phyloP scores from a whole-genome alignment of 2,888 invertebrate species.

The Tryphoninae sp. region DNA sequence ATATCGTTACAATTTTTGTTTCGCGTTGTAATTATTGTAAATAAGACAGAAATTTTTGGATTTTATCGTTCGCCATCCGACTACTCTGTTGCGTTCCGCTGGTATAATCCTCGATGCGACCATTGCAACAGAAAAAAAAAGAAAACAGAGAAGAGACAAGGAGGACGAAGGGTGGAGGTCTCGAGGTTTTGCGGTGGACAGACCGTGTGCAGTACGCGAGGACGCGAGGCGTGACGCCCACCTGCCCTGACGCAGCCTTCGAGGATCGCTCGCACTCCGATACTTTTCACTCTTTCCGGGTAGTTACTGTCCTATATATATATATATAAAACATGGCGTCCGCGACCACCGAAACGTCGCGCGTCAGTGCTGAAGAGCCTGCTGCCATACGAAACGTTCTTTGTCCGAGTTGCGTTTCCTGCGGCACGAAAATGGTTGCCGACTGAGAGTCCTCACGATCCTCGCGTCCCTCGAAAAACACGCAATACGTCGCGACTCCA shows the following conservation, averaged over 20 bases:
- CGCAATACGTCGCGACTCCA: background rate
- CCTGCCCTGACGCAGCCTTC: conserved; percentile 70
- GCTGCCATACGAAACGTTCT: conserved; percentile 47
- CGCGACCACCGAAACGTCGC: conserved; percentile 66
- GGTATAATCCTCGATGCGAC: conserved; percentile 17
- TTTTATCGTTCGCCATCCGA: background rate
- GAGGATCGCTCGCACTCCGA: conserved; percentile 52
- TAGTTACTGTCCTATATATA: conserved; percentile 29
- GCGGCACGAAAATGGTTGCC: conserved; percentile 30
- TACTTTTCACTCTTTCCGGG: conserved; percentile 57
- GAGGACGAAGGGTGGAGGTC: conserved; percentile 19
- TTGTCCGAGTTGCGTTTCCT: conserved; percentile 58
- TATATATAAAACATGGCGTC: conserved; percentile 31
- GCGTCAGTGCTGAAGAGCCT: conserved; percentile 64
- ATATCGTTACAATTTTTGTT: too few species aligned
- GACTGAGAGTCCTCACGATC: background rate
- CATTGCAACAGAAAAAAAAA: conserved; percentile 8
- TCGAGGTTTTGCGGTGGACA: conserved; percentile 62
- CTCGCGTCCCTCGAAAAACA: background rate
- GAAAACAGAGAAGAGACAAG: background rate
- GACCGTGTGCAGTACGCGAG: conserved; percentile 52
- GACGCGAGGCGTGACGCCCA: conserved; percentile 74
- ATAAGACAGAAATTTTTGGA: background rate
- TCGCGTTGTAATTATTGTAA: background rate
- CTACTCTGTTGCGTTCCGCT: background rate